Evolutionary conservation across 2,888 invertebrate species (phyloP).

Genomic region (Orgyia antiqua): DNA sequence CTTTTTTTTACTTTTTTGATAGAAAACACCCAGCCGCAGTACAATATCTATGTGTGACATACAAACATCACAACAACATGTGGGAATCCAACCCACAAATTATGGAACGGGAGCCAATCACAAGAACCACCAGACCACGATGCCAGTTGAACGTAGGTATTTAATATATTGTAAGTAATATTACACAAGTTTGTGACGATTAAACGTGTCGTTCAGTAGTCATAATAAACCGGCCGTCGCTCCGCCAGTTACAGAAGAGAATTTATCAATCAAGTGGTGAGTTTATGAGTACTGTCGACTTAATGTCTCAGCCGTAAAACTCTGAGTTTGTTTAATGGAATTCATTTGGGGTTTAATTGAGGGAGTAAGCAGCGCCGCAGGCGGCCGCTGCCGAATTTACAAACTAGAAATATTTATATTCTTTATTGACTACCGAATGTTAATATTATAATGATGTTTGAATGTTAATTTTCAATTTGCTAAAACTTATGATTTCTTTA

Average conservation of each 20-base stretch:
- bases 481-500: slow-evolving; percentile 12
- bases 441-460: slow-evolving; percentile 19
- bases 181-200: too few species aligned
- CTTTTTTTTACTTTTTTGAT: too few species aligned
- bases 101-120: too few species aligned
- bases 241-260: slow-evolving; percentile 31
- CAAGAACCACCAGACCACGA: too few species aligned
- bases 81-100: too few species aligned
- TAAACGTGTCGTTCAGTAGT: slow-evolving; percentile 25
- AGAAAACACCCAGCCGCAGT: too few species aligned
- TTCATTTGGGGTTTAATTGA: slow-evolving; percentile 45
- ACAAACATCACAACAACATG: too few species aligned
- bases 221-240: slow-evolving; percentile 43
- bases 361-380: slow-evolving; percentile 44
- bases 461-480: slow-evolving; percentile 15
- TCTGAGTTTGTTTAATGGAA: slow-evolving; percentile 44
- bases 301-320: slow-evolving; percentile 42
- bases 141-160: too few species aligned
- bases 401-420: slow-evolving; percentile 42
- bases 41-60: too few species aligned
- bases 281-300: slow-evolving; percentile 50
- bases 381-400: slow-evolving; percentile 56
- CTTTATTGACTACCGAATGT: slow-evolving; percentile 34
- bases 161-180: too few species aligned
- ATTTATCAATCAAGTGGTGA: slow-evolving; percentile 56